Conservation (phyloP, 2,888 invertebrate species). For the Tigriopus californicus region DNA sequence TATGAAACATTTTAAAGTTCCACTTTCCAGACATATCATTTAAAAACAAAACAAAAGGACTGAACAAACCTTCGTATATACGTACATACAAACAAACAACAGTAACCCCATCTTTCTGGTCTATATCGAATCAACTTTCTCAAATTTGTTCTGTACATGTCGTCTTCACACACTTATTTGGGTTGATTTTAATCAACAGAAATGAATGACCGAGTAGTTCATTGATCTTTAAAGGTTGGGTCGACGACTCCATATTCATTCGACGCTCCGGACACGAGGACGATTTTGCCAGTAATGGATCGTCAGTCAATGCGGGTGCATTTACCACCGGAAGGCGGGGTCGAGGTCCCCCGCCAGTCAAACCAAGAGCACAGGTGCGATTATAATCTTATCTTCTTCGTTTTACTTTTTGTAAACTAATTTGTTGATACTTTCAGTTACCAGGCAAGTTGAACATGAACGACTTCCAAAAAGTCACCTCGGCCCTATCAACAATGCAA, state of each 20-base stretch:
- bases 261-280: conserved; percentile 23
- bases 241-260: conserved; percentile 26
- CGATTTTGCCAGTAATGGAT: conserved; percentile 17
- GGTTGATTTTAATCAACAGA: neutral
- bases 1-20: too few species aligned
- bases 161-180: neutral
- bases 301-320: conserved; percentile 36
- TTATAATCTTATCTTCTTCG: neutral
- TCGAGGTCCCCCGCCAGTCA: conserved; percentile 26
- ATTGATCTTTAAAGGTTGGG: conserved; percentile 23
- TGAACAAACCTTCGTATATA: too few species aligned
- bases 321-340: conserved; percentile 46
- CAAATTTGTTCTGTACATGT: neutral
- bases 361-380: conserved; percentile 14
- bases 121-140: neutral
- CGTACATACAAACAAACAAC: too few species aligned
- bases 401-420: too few species aligned
- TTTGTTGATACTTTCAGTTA: neutral
- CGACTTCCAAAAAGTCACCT: conserved; percentile 70
- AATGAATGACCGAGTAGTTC: neutral
- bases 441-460: conserved; percentile 64
- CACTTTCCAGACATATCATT: too few species aligned
- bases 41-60: too few species aligned
- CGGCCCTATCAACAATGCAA: conserved; percentile 54
- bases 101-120: too few species aligned